Evolutionary conservation across 1,140 invertebrate genomes (phyloP), one percentile per base, ranked within the genome.

Genomic region (Sinella curviseta): DNA sequence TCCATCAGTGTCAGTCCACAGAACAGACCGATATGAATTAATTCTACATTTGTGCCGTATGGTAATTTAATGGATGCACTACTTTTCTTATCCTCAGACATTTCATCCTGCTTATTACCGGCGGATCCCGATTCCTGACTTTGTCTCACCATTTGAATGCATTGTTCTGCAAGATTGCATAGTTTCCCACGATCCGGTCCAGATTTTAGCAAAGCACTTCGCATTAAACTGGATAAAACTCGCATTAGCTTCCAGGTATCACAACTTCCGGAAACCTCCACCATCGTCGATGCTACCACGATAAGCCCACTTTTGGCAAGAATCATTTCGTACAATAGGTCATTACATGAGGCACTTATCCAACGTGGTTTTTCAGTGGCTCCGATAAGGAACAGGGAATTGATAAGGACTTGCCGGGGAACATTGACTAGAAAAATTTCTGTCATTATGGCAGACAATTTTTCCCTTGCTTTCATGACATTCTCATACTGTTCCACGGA

Each of bases 371-470:
- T 78, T 60, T 77, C 26, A 0, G 20, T 36, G 0, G 76, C 55
- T 31, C 81, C 81, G 65, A 82, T 74, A 8, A 82, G 70, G 17
- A 82, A 48, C 2, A 82, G 33, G 0, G 78, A 76, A 33, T 77
- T 67, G 1, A 82, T 76, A 17, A 80, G 34, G 4, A 65, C 48
- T 4, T 0, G 20, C 77, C 77, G 76, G 0, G 76, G 57, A 30
- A 80, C 57, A 24, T 36, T 24, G 26, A 17, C 20, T 34, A 36
- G 48, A 60, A 77, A 79, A 0, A 24, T 24, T 14, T 31, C 14
- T 28, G 77, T 26, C n/a, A 80, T 67, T 30, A 67, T n/a, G 1
- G 4, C 24, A 0, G 54, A 33, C 26, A 82, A 57, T 39, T 39
- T 67, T 1, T n/a, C 17, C 8, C 81, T n/a, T 1, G n/a, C 54